Base-by-base conservation (phyloP, 2,113 vertebrate species). In the Ptilorrhoa leucosticta region DNA sequence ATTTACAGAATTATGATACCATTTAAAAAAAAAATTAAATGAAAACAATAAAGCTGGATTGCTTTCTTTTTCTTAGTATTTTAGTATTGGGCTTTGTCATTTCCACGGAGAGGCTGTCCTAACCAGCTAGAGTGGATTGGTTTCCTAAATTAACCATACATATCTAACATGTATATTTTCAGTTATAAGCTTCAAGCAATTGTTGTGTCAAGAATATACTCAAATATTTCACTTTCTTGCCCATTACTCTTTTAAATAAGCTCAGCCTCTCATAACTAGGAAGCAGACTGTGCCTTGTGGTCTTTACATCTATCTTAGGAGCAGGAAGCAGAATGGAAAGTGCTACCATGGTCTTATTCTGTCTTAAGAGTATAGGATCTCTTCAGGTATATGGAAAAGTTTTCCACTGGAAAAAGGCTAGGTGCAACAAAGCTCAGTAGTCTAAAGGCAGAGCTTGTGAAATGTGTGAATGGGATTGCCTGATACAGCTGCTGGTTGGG, bases 401-500 rank as follows among this genome's bases (percentile, higher is more conserved):
- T 76, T 89, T 75, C 31, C 42, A 14, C 21, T 35, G 40, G 47
- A 21, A 33, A 48, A 70, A 61, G 21, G 6, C 16, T 40, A 14
- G 5, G 5, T 3, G 1, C 3, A 3, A 10, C 24, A 82, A 61
- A 48, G 7, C 28, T 63, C 5, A 16, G 10, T 14, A 63, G 28
- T 35, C 22, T 70, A 45, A 87, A 87, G 4, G 14, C 2, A 56
- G 19, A 40, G 4, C 8, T 40, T 79, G 26, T 42, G 76, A 58
- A 68, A 54, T 31, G 6, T 71, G 26, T 26, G 24, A 82, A 45
- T 18, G 5, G 6, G 22, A 40, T 65, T 57, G 28, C 11, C 8
- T 0, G 0, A 17, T 13, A 31, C 1, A 35, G 13, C 5, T 85
- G 19, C 11, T 69, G 22, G 4, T 1, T 57, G 8, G 10, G 28